phyloP scores from a whole-genome alignment of 2,797 vertebrate genomes.

The Serranus cabrilla region DNA sequence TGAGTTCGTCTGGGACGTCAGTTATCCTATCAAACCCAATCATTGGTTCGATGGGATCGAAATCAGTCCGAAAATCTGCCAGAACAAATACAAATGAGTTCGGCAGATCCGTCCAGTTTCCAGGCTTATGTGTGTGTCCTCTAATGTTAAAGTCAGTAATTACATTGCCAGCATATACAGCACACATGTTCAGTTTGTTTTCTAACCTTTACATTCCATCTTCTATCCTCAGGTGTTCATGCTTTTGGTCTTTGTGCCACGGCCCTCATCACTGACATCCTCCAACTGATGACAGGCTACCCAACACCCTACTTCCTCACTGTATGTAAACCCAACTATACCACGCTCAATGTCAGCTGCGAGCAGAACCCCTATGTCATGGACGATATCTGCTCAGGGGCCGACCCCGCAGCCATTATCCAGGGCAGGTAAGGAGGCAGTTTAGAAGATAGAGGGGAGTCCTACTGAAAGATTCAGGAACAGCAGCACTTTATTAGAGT shows the following conservation, averaged over 20 bases:
- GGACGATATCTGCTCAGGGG: slow-evolving; percentile 96
- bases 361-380: slow-evolving; percentile 95
- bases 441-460: neutral
- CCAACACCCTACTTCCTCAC: slow-evolving; percentile 97
- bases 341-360: slow-evolving; percentile 93
- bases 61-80: no score
- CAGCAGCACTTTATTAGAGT: no score
- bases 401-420: slow-evolving; percentile 91
- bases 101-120: no score
- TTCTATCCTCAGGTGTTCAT: slow-evolving; percentile 89
- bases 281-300: slow-evolving; percentile 96
- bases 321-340: slow-evolving; percentile 98
- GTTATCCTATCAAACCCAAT: no score
- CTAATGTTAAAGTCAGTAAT: no score
- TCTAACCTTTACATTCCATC: neutral
- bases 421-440: slow-evolving; percentile 90
- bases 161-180: no score
- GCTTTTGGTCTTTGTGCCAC: slow-evolving; percentile 97
- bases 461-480: neutral
- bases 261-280: slow-evolving; percentile 96
- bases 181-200: neutral
- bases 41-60: no score
- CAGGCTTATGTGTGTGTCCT: no score
- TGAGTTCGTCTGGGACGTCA: no score
- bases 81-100: no score